Conservation (phyloP, 2,797 vertebrate species). For the Alfaro cultratus region DNA sequence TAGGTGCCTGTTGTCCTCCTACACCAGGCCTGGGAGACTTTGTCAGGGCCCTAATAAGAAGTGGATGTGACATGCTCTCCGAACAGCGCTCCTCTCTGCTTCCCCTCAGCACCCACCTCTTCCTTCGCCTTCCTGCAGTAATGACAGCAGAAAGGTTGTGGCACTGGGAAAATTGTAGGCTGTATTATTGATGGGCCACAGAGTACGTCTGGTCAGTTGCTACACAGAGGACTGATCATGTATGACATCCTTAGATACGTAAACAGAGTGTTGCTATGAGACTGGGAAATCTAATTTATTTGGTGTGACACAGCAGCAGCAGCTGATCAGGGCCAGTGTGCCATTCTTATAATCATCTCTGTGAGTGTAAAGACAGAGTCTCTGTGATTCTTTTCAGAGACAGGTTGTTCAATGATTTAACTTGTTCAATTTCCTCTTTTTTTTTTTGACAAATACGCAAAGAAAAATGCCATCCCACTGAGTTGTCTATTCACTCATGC, state of each 20-base stretch:
- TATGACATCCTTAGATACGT: slow-evolving; percentile 41
- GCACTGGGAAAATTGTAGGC: slow-evolving; percentile 46
- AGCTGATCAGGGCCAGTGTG: slow-evolving; percentile 30
- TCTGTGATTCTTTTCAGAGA: slow-evolving; percentile 23
- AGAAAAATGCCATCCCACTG: slow-evolving; percentile 33
- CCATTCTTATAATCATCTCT: slow-evolving; percentile 34
- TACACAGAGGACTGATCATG: slow-evolving; percentile 19
- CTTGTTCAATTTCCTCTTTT: not conserved
- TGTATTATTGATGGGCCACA: slow-evolving; percentile 69
- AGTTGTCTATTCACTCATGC: slow-evolving; percentile 20
- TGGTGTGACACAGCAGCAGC: not conserved
- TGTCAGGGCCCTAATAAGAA: slow-evolving; percentile 64
- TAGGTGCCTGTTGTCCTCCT: slow-evolving; percentile 56
- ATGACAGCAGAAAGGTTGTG: slow-evolving; percentile 44
- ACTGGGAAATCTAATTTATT: slow-evolving; percentile 32
- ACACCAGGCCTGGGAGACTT: slow-evolving; percentile 43
- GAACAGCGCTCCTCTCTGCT: slow-evolving; percentile 25
- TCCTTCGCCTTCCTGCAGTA: slow-evolving; percentile 31
- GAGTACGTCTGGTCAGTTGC: slow-evolving; percentile 39
- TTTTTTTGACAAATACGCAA: slow-evolving; percentile 13
- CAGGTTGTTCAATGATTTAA: slow-evolving; percentile 15
- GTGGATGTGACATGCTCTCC: slow-evolving; percentile 61
- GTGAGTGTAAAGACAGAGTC: slow-evolving; percentile 21
- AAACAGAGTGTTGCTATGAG: slow-evolving; percentile 47
- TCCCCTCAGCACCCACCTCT: slow-evolving; percentile 37